Base-by-base conservation (phyloP, 2,888 invertebrate genomes). In the Lamellibrachia satsuma region DNA sequence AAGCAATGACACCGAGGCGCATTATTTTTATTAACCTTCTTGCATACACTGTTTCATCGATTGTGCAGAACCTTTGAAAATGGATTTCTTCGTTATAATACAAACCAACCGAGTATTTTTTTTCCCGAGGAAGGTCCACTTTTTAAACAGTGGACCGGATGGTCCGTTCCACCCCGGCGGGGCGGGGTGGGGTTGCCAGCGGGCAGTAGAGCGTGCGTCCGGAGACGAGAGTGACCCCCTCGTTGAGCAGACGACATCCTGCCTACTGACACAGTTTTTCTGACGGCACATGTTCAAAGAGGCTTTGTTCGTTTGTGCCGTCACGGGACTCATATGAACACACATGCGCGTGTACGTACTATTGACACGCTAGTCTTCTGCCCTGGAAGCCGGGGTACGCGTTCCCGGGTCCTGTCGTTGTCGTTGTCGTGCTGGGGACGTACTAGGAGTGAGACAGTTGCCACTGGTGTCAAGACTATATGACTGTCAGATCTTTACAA, bases 241-340 rank as follows among this genome's bases (percentile, higher is more conserved):
- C 2, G 11, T 6, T 15, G 22, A 75, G 75, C 75, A 75, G 75
- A 75, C 75, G 75, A 22, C 75, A 75, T 75, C 75, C 75, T 75
- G 75, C 75, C 6, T 15, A 75, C 22, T 75, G 75, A 75, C 75
- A 75, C 75, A 4, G 75, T 75, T 75, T 75, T 75, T 75, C 75
- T 22, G 75, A 75, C 75, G 75, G 75, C 75, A 75, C 75, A 75
- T 22, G 75, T 75, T 75, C 75, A 75, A 75, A 75, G 75, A n/a
- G 75, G 75, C 75, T 75, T 75, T 75, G 75, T 75, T 75, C 75
- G 75, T 75, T 11, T 39, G 39, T 75, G 75, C 75, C n/a, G 75
- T 75, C n/a, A 75, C 75, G 75, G 75, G 75, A 75, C 75, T 22
- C 75, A n/a, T 15, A 75, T 75, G 75, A 75, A 75, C 22, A 75